A percentile compares a stretch with the other conserved stretches of the same genome.
phyloP scores from a whole-genome alignment of 2,797 vertebrate genomes.

The Hemitrygon akajei region DNA sequence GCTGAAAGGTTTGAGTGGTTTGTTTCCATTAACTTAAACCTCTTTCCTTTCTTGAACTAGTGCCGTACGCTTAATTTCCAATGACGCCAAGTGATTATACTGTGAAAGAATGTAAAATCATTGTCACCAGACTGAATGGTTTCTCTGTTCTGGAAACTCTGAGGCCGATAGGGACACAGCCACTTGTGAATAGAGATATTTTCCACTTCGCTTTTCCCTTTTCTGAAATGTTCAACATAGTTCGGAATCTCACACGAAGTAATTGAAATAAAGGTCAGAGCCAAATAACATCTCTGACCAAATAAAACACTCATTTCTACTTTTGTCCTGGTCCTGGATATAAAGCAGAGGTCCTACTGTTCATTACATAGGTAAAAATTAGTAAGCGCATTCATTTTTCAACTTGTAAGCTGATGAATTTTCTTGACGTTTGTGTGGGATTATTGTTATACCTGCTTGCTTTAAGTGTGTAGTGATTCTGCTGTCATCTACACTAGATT shows the following conservation, averaged over 20 bases:
- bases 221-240: not conserved
- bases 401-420: not conserved
- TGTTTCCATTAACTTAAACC: not conserved
- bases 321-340: not conserved
- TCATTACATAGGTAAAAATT: not conserved
- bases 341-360: not conserved
- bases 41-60: conserved; percentile 21
- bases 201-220: not conserved
- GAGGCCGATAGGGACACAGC: not conserved
- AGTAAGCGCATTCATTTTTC: not conserved
- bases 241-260: not conserved
- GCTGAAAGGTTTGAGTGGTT: not conserved
- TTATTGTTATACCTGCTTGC: not conserved
- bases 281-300: not conserved
- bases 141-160: conserved; percentile 19
- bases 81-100: conserved; percentile 18
- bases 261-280: not conserved
- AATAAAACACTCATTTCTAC: not conserved
- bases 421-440: not conserved
- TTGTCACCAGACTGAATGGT: not conserved
- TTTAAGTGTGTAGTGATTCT: not conserved
- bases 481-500: not conserved
- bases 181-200: not conserved
- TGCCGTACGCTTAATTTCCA: conserved; percentile 21
- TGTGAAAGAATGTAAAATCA: conserved; percentile 19